Conservation (phyloP, 1,140 invertebrate species). For the Olivierus martensii region DNA sequence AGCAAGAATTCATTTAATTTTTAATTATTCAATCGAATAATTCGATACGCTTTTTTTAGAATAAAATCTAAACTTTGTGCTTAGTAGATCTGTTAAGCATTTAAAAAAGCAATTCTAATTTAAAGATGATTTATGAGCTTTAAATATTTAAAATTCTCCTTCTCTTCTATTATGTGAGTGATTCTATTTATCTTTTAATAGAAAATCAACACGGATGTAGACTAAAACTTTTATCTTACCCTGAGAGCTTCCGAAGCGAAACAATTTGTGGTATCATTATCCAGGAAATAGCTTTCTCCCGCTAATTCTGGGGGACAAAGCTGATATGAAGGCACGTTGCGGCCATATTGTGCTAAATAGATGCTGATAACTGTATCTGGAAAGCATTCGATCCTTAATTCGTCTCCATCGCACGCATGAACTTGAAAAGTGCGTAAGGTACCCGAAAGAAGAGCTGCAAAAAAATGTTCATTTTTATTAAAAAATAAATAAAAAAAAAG, state of each 20-base stretch:
- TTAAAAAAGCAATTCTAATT: no score
- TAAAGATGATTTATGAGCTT: no score
- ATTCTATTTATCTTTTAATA: no score
- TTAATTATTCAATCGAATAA: no score
- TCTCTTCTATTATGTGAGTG: no score
- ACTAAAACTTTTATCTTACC: conserved; percentile 16
- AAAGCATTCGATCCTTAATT: conserved; percentile 67
- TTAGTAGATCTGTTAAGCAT: no score
- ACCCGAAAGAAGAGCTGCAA: conserved; percentile 64
- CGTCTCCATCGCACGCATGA: conserved; percentile 71
- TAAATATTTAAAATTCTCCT: no score
- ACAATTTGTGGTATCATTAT: conserved; percentile 27
- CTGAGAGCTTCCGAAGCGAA: conserved; percentile 25
- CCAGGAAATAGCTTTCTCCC: conserved; percentile 2
- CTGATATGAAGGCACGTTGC: conserved; percentile 13
- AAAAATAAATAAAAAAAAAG: no score
- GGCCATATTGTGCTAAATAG: conserved; percentile 51
- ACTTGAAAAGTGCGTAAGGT: conserved; percentile 75
- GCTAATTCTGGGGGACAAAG: conserved; percentile 12
- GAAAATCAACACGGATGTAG: no score
- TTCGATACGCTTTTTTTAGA: no score
- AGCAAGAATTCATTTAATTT: no score
- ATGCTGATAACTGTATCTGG: conserved; percentile 72
- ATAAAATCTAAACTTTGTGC: no score
- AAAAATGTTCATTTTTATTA: not conserved